These are phyloP conservation scores for Sorex araneus DNA, from an alignment of 2,113 vertebrate species.

Conservation along the genomic window DNA sequence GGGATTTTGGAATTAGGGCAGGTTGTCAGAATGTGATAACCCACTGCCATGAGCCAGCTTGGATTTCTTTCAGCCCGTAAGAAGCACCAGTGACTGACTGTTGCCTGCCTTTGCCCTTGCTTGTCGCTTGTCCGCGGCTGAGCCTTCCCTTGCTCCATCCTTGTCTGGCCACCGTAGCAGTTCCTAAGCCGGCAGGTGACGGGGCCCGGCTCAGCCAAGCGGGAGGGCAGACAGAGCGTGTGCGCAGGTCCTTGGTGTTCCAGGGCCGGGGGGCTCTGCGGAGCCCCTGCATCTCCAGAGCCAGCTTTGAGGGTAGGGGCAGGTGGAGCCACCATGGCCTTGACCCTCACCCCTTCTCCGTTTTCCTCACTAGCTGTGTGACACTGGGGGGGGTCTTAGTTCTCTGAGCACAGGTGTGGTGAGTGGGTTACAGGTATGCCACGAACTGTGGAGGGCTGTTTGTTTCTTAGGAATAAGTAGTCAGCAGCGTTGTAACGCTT, in stretches of 20 bases:
- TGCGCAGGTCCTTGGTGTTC: background rate
- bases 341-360: conserved; percentile 55
- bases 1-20: background rate
- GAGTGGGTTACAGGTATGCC: conserved; percentile 71
- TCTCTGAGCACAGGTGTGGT: conserved; percentile 68
- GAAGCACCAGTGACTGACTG: background rate
- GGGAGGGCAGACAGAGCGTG: background rate
- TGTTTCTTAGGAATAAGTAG: background rate
- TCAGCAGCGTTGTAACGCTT: background rate
- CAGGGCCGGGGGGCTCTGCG: background rate
- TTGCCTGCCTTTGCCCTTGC: background rate
- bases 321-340: background rate
- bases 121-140: background rate
- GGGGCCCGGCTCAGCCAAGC: background rate
- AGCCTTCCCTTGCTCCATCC: background rate
- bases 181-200: background rate
- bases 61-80: background rate
- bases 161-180: background rate
- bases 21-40: background rate
- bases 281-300: background rate
- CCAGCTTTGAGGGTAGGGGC: background rate
- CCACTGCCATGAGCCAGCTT: background rate
- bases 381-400: conserved; percentile 33
- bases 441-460: conserved; percentile 17
- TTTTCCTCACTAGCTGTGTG: conserved; percentile 71